Percentiles rank a stretch among this genome's conserved stretches.
Evolutionary conservation across 2,113 vertebrate genomes (phyloP).

Genomic region (Sander vitreus): DNA sequence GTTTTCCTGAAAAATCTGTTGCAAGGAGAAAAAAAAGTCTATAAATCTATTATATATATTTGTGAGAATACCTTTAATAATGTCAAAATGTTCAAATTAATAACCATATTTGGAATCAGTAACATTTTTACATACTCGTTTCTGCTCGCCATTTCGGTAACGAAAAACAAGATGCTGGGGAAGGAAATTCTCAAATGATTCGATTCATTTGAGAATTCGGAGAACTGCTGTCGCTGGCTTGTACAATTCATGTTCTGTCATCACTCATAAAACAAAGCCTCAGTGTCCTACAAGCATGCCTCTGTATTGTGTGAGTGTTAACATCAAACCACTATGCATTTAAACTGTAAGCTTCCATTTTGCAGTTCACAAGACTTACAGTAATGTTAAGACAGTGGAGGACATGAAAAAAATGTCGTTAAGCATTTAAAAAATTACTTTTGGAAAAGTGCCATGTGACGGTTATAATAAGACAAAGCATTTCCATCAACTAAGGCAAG

Average conservation of each 20-base stretch:
- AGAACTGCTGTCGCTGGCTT: neutral
- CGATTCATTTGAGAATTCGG: neutral
- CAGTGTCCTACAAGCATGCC: constrained; percentile 55
- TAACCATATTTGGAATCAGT: constrained; percentile 27
- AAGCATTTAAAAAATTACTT: constrained; percentile 31
- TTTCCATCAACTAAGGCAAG: constrained; percentile 34
- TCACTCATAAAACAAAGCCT: constrained; percentile 1
- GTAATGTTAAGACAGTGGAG: neutral
- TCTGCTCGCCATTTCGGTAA: constrained; percentile 17
- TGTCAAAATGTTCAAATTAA: constrained; percentile 25
- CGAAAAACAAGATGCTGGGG: neutral
- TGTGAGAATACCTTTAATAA: constrained; percentile 72
- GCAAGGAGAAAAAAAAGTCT: constrained; percentile 27
- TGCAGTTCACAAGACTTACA: neutral
- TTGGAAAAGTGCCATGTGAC: constrained; percentile 1
- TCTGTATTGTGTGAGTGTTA: constrained; percentile 28
- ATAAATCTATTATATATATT: constrained; percentile 74
- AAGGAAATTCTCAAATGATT: neutral
- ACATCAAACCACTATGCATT: constrained; percentile 5
- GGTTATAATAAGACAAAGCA: neutral
- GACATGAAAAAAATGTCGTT: neutral
- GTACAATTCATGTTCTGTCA: constrained; percentile 19
- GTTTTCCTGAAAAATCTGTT: constrained; percentile 47
- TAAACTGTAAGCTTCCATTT: neutral
- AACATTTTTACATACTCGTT: neutral